Evolutionary conservation across 2,797 vertebrate species (phyloP).

Genomic region (Chaenodraco wilsoni): DNA sequence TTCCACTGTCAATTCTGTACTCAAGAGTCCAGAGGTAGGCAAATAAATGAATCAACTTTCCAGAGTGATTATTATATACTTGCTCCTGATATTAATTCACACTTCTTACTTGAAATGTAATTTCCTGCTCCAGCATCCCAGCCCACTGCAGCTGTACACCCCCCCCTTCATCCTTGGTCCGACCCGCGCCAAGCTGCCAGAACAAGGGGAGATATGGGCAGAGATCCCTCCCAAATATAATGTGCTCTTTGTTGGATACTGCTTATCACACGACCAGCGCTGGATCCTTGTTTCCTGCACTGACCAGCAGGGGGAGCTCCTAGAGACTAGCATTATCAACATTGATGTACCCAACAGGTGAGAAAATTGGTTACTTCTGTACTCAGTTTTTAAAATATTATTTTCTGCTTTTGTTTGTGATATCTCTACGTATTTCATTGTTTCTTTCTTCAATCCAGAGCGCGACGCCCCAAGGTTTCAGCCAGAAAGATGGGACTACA

Average conservation of each 20-base stretch:
- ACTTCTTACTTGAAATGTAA: neutral
- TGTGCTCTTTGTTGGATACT: slow-evolving; percentile 96
- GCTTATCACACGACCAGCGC: slow-evolving; percentile 96
- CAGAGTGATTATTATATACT: neutral
- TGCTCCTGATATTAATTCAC: neutral
- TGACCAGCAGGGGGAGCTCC: slow-evolving; percentile 93
- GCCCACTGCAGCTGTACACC: slow-evolving; percentile 90
- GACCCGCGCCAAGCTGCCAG: slow-evolving; percentile 92
- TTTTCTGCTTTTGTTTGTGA: neutral
- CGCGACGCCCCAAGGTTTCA: slow-evolving; percentile 92
- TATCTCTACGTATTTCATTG: neutral
- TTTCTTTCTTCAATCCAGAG: slow-evolving; percentile 74
- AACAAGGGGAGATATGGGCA: slow-evolving; percentile 91
- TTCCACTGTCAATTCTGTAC: slow-evolving; percentile 88
- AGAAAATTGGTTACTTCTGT: slow-evolving; percentile 1
- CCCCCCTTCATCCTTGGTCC: slow-evolving; percentile 94
- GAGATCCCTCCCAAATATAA: slow-evolving; percentile 93
- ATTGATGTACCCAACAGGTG: slow-evolving; percentile 97
- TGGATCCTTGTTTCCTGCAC: slow-evolving; percentile 98
- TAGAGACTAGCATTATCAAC: slow-evolving; percentile 96
- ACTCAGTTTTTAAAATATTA: neutral
- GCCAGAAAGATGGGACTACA: slow-evolving; percentile 95
- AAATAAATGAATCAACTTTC: neutral
- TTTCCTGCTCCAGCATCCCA: slow-evolving; percentile 85
- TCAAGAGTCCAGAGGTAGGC: slow-evolving; percentile 90